A percentile compares a stretch with the other conserved stretches of the same genome.
These are phyloP conservation scores for Phoenicopterus ruber DNA, from an alignment of 2,113 vertebrate species.

Conservation along the genomic window DNA sequence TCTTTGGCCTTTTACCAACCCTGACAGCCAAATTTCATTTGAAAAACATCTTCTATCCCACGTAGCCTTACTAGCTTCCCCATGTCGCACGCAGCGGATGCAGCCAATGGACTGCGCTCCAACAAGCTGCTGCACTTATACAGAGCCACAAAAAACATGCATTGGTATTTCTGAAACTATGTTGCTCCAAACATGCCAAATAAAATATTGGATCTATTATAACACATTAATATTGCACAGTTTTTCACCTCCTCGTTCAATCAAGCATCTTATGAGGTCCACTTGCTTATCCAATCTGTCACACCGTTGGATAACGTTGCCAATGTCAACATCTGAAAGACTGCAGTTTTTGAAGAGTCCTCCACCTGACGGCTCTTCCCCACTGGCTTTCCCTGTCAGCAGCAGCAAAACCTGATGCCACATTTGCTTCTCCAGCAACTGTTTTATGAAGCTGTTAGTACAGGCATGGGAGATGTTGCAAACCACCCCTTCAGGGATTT, in stretches of 20 bases:
- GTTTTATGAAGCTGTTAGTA: conserved; percentile 70
- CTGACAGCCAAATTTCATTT: neutral
- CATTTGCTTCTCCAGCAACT: conserved; percentile 68
- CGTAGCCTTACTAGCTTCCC: neutral
- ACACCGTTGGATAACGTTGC: conserved; percentile 53
- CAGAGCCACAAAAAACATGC: neutral
- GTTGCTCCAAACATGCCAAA: neutral
- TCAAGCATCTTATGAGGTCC: conserved; percentile 67
- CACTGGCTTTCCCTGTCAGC: conserved; percentile 64
- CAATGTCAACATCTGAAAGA: conserved; percentile 70
- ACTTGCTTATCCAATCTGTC: conserved; percentile 10
- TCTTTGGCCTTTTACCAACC: neutral
- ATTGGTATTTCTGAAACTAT: neutral
- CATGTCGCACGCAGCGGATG: neutral
- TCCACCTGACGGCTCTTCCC: neutral
- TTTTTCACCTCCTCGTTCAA: conserved; percentile 75
- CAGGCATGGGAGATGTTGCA: conserved; percentile 63
- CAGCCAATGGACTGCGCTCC: neutral
- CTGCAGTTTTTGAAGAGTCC: conserved; percentile 62
- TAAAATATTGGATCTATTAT: neutral
- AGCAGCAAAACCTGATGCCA: conserved; percentile 75
- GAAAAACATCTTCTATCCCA: neutral
- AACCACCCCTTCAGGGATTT: conserved; percentile 67
- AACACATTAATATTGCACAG: neutral
- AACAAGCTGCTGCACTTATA: neutral